Percentiles rank a stretch among this genome's conserved stretches.
Conservation (phyloP, 2,797 vertebrate genomes). For the Tapirus indicus region DNA sequence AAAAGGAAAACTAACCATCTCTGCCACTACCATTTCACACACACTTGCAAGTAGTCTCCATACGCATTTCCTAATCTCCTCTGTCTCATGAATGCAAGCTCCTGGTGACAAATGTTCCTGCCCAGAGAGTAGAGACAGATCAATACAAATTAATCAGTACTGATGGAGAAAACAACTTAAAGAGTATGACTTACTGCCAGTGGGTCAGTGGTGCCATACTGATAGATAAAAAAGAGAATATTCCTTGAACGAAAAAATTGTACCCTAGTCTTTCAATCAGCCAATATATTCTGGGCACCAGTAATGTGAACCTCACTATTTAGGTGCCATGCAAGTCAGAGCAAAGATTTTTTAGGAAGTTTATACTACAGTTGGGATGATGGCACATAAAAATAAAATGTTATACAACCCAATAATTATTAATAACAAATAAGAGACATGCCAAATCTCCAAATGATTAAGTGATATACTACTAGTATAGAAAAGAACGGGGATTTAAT, state of each 20-base stretch:
- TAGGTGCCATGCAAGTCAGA: not conserved
- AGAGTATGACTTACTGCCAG: not conserved
- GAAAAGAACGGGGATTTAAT: not conserved
- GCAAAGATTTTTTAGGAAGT: not conserved
- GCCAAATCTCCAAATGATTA: not conserved
- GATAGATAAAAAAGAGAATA: not conserved
- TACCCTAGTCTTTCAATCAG: not conserved
- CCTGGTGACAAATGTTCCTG: not conserved
- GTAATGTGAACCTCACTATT: not conserved
- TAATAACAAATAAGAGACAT: not conserved
- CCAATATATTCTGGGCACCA: not conserved
- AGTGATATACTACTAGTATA: not conserved
- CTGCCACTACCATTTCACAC: not conserved
- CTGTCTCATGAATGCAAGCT: not conserved
- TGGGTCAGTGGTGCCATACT: not conserved
- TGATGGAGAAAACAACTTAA: not conserved
- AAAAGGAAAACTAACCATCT: not conserved
- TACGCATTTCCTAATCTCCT: not conserved
- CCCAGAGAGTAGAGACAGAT: not conserved
- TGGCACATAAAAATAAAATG: not conserved
- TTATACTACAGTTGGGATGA: not conserved
- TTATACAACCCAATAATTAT: not conserved
- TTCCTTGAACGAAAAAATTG: not conserved
- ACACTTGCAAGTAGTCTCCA: not conserved
- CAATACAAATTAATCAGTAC: not conserved